Conservation (phyloP, 1,140 invertebrate species). For the Drosophila burlai region DNA sequence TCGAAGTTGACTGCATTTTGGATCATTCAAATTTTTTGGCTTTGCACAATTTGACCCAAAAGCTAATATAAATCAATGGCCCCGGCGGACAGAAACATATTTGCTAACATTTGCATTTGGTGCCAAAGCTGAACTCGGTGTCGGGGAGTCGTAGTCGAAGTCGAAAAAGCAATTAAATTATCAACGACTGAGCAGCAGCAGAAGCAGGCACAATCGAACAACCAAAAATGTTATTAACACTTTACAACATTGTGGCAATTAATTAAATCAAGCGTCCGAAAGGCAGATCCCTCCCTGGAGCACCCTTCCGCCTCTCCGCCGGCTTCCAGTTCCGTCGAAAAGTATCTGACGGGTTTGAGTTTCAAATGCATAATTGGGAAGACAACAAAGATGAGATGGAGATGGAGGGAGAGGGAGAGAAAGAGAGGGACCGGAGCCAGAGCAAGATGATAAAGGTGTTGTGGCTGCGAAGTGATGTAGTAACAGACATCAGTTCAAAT, state of each 20-base stretch:
- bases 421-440: not conserved
- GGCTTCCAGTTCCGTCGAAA: slow-evolving; percentile 5
- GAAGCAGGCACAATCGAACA: slow-evolving; percentile 38
- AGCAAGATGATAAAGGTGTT: slow-evolving; percentile 68
- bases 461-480: slow-evolving; percentile 67
- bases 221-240: slow-evolving; percentile 66
- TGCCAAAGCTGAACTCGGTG: slow-evolving; percentile 6
- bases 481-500: slow-evolving; percentile 72
- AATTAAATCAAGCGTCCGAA: slow-evolving; percentile 64
- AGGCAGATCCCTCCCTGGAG: slow-evolving; percentile 8
- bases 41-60: slow-evolving; percentile 53
- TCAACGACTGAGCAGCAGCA: slow-evolving; percentile 40
- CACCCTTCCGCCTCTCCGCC: not conserved
- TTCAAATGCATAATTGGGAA: slow-evolving; percentile 64
- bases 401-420: not conserved
- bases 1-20: slow-evolving; percentile 30
- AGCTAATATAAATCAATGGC: slow-evolving; percentile 47
- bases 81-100: slow-evolving; percentile 29
- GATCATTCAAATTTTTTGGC: slow-evolving; percentile 38
- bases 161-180: slow-evolving; percentile 61
- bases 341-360: slow-evolving; percentile 41
- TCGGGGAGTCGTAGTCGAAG: not conserved
- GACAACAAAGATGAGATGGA: slow-evolving; percentile 30
- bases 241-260: slow-evolving; percentile 73
- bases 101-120: slow-evolving; percentile 47